These are phyloP conservation scores for Plotosus lineatus DNA, from an alignment of 2,113 vertebrate genomes.

Conservation along the genomic window DNA sequence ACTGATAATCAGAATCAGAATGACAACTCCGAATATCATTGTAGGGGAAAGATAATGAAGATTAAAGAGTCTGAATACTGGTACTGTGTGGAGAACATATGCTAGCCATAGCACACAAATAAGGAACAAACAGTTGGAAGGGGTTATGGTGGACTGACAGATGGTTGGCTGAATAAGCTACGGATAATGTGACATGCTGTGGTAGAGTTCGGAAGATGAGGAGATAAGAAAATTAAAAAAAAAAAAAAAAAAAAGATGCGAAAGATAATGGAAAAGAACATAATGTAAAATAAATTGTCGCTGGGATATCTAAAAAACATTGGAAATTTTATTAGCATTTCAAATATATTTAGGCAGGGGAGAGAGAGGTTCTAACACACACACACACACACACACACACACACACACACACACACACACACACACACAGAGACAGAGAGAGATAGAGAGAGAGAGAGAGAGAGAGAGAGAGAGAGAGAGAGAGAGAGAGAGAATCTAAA, in stretches of 20 bases:
- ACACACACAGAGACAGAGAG: too few species aligned
- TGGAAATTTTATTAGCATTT: constrained; percentile 63
- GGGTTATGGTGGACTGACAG: constrained; percentile 17
- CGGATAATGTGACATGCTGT: not conserved
- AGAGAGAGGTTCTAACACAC: too few species aligned
- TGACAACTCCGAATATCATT: too few species aligned
- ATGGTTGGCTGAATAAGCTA: constrained; percentile 2
- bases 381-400: too few species aligned
- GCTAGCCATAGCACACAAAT: constrained; percentile 9
- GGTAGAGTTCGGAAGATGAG: not conserved
- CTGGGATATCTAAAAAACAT: constrained; percentile 24
- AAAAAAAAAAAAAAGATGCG: not conserved
- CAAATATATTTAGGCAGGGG: constrained; percentile 57
- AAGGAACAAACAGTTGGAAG: constrained; percentile 21
- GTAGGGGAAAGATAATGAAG: too few species aligned
- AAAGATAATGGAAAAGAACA: constrained; percentile 7
- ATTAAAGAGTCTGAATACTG: too few species aligned
- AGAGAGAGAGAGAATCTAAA: too few species aligned
- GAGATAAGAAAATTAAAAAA: not conserved
- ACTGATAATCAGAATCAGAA: constrained; percentile 15
- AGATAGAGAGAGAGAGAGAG: too few species aligned
- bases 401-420: too few species aligned
- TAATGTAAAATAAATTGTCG: not conserved
- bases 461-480: too few species aligned
- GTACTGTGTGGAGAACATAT: not conserved